Evolutionary conservation across 2,888 invertebrate genomes (phyloP).

Genomic region (Perizoma flavofasciatum): DNA sequence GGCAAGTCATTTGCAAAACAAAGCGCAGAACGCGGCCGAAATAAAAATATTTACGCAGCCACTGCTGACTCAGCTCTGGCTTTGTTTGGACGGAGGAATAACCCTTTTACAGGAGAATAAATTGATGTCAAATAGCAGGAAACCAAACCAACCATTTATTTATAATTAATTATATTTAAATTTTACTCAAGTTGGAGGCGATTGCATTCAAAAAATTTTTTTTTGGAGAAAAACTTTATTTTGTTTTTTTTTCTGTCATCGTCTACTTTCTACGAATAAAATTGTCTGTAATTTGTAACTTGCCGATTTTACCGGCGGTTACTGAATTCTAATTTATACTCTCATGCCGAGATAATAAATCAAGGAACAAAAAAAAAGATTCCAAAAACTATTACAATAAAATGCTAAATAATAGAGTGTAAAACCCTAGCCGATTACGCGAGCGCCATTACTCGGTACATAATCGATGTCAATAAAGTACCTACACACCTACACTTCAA

Average conservation of each 20-base stretch:
- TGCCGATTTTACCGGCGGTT: no score
- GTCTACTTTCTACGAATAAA: no score
- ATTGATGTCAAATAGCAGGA: conserved; percentile 63
- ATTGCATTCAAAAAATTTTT: neutral
- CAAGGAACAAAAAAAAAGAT: conserved; percentile 4
- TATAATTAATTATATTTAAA: conserved; percentile 12
- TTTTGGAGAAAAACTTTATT: neutral
- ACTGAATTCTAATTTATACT: no score
- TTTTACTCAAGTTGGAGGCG: neutral
- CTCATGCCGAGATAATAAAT: conserved; percentile 1
- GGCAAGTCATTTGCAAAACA: conserved; percentile 80
- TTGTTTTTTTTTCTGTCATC: neutral
- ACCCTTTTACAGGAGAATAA: conserved; percentile 70
- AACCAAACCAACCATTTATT: conserved; percentile 31
- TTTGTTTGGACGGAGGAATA: conserved; percentile 72
- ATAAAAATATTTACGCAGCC: conserved; percentile 80
- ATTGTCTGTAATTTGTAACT: no score
- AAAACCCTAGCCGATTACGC: conserved; percentile 18
- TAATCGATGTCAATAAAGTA: conserved; percentile 27
- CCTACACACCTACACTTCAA: no score
- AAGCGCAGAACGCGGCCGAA: conserved; percentile 69
- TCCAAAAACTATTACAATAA: conserved; percentile 12
- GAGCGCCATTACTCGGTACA: conserved; percentile 14
- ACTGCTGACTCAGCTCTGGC: conserved; percentile 72
- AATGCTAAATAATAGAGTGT: conserved; percentile 19